These are phyloP conservation scores for Drosophila bunnanda DNA, from an alignment of 2,888 invertebrate species.

Conservation along the genomic window DNA sequence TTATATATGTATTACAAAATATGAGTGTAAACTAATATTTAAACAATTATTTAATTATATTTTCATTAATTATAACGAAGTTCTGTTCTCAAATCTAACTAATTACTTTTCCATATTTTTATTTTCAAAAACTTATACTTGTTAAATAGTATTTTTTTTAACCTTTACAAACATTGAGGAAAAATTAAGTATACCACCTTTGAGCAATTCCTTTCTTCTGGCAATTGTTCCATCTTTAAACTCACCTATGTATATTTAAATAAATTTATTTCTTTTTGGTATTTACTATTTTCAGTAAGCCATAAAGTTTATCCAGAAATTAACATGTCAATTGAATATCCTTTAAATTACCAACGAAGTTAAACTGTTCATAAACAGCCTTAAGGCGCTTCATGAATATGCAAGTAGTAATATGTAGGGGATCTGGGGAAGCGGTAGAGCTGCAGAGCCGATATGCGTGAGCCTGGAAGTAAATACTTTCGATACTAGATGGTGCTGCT, in stretches of 20 bases:
- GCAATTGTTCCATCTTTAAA: not conserved
- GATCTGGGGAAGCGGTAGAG: constrained; percentile 28
- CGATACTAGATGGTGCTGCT: constrained; percentile 25
- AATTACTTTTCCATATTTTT: not conserved
- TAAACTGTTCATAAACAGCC: constrained; percentile 46
- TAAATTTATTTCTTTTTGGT: not conserved
- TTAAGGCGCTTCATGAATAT: constrained; percentile 65
- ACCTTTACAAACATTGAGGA: too few species aligned
- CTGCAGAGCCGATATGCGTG: constrained; percentile 39
- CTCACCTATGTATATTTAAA: too few species aligned
- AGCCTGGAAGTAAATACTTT: constrained; percentile 37
- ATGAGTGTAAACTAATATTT: too few species aligned
- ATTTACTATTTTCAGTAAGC: not conserved
- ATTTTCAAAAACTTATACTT: not conserved
- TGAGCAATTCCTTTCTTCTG: not conserved
- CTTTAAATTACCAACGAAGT: constrained; percentile 55
- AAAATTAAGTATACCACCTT: constrained; percentile 11
- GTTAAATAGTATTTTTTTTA: too few species aligned
- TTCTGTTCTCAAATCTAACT: not conserved
- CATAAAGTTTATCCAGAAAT: constrained; percentile 11
- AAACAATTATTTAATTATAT: too few species aligned
- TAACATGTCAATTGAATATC: constrained; percentile 41
- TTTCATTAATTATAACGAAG: too few species aligned
- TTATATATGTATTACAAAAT: too few species aligned
- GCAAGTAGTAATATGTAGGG: constrained; percentile 48